A percentile compares a stretch with the other conserved stretches of the same genome.
These are phyloP conservation scores for Pelobates fuscus DNA, from an alignment of 2,113 vertebrate genomes.

Conservation along the genomic window DNA sequence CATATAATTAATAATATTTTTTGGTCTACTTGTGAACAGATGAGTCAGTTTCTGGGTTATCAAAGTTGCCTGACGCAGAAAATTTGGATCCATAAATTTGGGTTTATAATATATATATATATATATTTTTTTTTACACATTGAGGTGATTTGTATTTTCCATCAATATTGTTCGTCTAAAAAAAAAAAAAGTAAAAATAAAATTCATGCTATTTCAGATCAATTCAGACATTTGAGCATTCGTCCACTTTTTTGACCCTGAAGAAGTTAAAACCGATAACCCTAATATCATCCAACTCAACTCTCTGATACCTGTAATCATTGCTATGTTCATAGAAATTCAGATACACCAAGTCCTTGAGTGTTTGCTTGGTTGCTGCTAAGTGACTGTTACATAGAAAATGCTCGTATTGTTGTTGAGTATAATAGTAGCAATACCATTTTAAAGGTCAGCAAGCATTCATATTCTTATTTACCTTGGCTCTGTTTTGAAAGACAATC, in stretches of 20 bases:
- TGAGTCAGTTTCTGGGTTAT: neutral
- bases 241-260: no score
- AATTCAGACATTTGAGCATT: no score
- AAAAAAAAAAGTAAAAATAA: neutral
- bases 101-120: no score
- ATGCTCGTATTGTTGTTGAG: neutral
- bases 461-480: constrained; percentile 10
- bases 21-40: constrained; percentile 7
- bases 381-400: no score
- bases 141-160: neutral
- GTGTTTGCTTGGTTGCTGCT: neutral
- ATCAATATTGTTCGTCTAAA: neutral
- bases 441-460: constrained; percentile 33
- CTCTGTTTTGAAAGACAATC: constrained; percentile 9
- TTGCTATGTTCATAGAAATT: no score
- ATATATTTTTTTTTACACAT: no score
- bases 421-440: constrained; percentile 24
- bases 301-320: neutral
- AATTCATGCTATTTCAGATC: no score
- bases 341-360: constrained; percentile 12
- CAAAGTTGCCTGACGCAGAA: neutral
- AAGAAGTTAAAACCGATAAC: no score
- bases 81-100: no score
- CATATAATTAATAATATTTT: constrained; percentile 36
- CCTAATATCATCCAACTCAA: no score